phyloP scores from a whole-genome alignment of 2,113 vertebrate genomes.

The Sakesphorus luctuosus region DNA sequence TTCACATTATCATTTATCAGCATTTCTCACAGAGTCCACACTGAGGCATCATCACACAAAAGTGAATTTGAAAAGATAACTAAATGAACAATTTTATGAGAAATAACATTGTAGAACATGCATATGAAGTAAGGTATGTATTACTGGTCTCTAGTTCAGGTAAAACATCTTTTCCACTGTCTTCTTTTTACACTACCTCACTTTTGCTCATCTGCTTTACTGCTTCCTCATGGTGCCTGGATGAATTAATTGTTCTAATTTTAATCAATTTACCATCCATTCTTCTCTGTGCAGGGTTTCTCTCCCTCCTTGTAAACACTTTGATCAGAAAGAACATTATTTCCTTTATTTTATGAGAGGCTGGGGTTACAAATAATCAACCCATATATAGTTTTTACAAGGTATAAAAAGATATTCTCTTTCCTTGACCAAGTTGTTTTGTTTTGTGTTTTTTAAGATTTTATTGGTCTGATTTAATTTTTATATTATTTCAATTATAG shows the following conservation, averaged over 20 bases:
- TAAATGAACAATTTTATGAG: neutral
- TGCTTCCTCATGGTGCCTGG: neutral
- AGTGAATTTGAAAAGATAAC: neutral
- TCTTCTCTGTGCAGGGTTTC: neutral
- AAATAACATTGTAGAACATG: neutral
- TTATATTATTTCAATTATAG: neutral
- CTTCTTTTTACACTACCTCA: neutral
- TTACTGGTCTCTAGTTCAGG: neutral
- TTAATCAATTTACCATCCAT: neutral
- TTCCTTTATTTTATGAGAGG: neutral
- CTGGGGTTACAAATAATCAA: neutral
- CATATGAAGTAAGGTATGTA: neutral
- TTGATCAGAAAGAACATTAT: neutral
- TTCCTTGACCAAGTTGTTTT: neutral
- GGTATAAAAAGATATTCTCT: neutral
- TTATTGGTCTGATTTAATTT: neutral
- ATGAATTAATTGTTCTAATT: neutral
- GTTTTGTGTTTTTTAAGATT: neutral
- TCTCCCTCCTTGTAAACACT: neutral
- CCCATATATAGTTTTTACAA: neutral
- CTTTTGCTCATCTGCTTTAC: neutral
- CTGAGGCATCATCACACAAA: neutral
- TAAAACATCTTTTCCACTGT: neutral
- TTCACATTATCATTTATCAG: neutral
- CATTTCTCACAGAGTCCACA: neutral